A percentile compares a stretch with the other conserved stretches of the same genome.
phyloP scores from a whole-genome alignment of 1,140 invertebrate species.

The Cheumatopsyche charites region DNA sequence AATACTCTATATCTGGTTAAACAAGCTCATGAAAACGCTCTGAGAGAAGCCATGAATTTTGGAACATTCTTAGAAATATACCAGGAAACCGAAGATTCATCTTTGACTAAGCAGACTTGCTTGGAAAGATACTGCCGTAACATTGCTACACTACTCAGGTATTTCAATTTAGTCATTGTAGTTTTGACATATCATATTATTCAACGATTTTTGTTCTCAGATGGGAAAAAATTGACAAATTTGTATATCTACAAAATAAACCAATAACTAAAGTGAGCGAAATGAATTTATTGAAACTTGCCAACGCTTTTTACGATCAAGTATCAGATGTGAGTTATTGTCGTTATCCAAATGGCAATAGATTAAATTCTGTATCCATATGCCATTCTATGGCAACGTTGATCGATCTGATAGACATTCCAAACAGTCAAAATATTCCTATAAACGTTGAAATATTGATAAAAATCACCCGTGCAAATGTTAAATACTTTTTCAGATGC shows the following conservation, averaged over 20 bases:
- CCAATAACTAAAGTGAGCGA: conserved; percentile 54
- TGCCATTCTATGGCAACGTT: conserved; percentile 55
- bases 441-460: conserved; percentile 59
- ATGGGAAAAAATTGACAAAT: conserved; percentile 55
- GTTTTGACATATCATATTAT: no score
- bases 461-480: conserved; percentile 71
- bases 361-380: conserved; percentile 52
- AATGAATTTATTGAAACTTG: conserved; percentile 52
- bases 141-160: conserved; percentile 58
- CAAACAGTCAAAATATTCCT: conserved; percentile 50
- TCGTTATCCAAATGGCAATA: not conserved
- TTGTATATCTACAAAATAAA: conserved; percentile 52
- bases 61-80: conserved; percentile 56
- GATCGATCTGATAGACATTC: conserved; percentile 44
- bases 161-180: conserved; percentile 7
- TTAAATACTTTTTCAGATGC: conserved; percentile 79
- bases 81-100: conserved; percentile 49
- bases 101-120: conserved; percentile 52
- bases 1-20: conserved; percentile 55
- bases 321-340: conserved; percentile 46
- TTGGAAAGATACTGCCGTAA: conserved; percentile 58
- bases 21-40: conserved; percentile 55
- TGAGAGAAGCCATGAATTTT: conserved; percentile 55
- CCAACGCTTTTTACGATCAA: conserved; percentile 52
- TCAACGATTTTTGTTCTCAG: conserved; percentile 45